These are phyloP conservation scores for Diorhabda sublineata DNA, from an alignment of 1,140 invertebrate genomes.

Conservation along the genomic window DNA sequence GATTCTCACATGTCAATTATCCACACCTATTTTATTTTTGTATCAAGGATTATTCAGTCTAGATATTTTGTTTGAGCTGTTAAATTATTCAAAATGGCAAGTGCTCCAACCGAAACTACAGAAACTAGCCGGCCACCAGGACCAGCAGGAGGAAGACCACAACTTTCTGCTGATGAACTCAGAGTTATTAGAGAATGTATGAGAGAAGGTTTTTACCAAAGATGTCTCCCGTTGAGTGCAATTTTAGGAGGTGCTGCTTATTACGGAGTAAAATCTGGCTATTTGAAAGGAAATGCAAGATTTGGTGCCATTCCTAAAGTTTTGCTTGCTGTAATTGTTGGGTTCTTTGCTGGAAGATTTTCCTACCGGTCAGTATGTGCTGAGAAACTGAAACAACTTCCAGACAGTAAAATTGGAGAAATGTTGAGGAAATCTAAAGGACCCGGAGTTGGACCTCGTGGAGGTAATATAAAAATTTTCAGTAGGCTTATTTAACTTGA, in stretches of 20 bases:
- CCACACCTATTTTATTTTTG: no score
- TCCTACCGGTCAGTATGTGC: slow-evolving; percentile 69
- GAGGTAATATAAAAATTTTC: no score
- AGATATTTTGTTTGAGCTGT: no score
- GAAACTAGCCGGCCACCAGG: no score
- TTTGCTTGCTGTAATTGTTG: slow-evolving; percentile 48
- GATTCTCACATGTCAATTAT: no score
- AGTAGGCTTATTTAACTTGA: no score
- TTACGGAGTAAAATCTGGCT: slow-evolving; percentile 58
- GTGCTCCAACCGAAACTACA: no score
- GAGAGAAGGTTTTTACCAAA: slow-evolving; percentile 64
- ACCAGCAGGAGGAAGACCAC: no score
- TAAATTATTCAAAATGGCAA: no score
- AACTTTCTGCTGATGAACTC: slow-evolving; percentile 55
- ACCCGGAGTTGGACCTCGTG: no score
- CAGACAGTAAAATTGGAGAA: slow-evolving; percentile 58
- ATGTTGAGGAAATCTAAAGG: slow-evolving; percentile 48
- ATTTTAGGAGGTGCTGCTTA: slow-evolving; percentile 56
- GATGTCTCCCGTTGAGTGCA: slow-evolving; percentile 62
- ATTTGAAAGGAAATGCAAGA: slow-evolving; percentile 53
- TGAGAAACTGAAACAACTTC: slow-evolving; percentile 70
- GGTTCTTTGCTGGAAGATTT: slow-evolving; percentile 71
- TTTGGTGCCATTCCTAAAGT: slow-evolving; percentile 67
- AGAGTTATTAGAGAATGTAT: slow-evolving; percentile 67
- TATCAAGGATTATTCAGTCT: no score